phyloP scores from a whole-genome alignment of 2,113 vertebrate species.

The Aptenodytes forsteri region DNA sequence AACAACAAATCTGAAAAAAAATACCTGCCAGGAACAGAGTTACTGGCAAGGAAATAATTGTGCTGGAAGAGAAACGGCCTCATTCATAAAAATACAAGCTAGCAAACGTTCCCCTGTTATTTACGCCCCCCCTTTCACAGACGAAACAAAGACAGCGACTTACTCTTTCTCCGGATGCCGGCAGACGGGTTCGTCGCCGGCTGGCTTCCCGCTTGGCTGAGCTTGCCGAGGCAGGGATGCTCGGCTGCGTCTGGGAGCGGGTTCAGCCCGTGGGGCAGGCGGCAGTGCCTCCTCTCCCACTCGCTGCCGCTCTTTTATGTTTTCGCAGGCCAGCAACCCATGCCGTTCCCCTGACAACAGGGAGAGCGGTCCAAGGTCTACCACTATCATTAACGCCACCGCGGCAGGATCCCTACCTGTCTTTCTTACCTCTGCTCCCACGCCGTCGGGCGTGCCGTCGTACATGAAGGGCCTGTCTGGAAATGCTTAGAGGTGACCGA shows the following conservation, averaged over 20 bases:
- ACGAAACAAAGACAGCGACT: constrained; percentile 25
- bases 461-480: fast-evolving
- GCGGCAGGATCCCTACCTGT: background rate
- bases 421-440: background rate
- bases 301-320: constrained; percentile 48
- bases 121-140: background rate
- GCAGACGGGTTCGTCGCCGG: fast-evolving
- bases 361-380: constrained; percentile 27
- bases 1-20: background rate
- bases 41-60: background rate
- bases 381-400: background rate
- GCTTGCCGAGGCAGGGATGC: background rate
- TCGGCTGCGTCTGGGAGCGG: constrained; percentile 17
- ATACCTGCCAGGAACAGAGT: background rate
- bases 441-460: fast-evolving
- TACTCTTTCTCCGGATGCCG: background rate
- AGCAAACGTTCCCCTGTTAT: background rate
- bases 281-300: constrained; percentile 26
- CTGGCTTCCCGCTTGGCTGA: background rate
- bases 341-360: constrained; percentile 35
- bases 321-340: background rate
- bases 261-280: constrained; percentile 8
- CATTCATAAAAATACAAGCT: background rate
- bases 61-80: background rate
- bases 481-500: background rate